A percentile compares a stretch with the other conserved stretches of the same genome.
Conservation (phyloP, 2,113 vertebrate genomes). For the Kryptolebias marmoratus region DNA sequence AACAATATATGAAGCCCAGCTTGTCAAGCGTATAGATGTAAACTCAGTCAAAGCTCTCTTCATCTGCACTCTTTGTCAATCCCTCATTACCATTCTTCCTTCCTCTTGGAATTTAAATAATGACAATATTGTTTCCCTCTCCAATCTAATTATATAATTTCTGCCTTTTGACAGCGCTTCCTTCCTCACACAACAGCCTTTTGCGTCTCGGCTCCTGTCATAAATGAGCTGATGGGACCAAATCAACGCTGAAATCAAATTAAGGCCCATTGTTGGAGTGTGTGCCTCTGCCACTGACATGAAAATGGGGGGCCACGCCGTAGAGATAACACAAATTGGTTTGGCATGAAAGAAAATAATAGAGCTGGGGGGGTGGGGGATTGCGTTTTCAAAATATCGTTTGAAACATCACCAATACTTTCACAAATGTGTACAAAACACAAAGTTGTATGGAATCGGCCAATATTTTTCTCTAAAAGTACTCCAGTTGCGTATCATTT, state of each 20-base stretch:
- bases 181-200: slow-evolving; percentile 38
- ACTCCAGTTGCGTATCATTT: neutral
- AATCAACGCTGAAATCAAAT: slow-evolving; percentile 77
- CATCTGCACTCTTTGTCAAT: slow-evolving; percentile 41
- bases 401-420: slow-evolving; percentile 17
- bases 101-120: slow-evolving; percentile 65
- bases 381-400: slow-evolving; percentile 30
- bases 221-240: slow-evolving; percentile 58
- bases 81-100: slow-evolving; percentile 58
- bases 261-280: slow-evolving; percentile 60
- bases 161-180: slow-evolving; percentile 57
- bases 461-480: neutral
- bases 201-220: slow-evolving; percentile 44
- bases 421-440: slow-evolving; percentile 4
- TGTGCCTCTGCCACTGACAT: slow-evolving; percentile 41
- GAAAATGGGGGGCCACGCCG: slow-evolving; percentile 45
- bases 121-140: slow-evolving; percentile 62
- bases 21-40: slow-evolving; percentile 24
- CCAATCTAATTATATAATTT: slow-evolving; percentile 65
- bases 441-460: neutral
- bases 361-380: slow-evolving; percentile 4
- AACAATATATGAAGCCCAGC: neutral
- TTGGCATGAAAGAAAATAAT: slow-evolving; percentile 53
- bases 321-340: slow-evolving; percentile 62
- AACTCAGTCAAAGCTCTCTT: slow-evolving; percentile 41